Conservation (phyloP, 2,797 vertebrate genomes). For the Syncerus caffer region DNA sequence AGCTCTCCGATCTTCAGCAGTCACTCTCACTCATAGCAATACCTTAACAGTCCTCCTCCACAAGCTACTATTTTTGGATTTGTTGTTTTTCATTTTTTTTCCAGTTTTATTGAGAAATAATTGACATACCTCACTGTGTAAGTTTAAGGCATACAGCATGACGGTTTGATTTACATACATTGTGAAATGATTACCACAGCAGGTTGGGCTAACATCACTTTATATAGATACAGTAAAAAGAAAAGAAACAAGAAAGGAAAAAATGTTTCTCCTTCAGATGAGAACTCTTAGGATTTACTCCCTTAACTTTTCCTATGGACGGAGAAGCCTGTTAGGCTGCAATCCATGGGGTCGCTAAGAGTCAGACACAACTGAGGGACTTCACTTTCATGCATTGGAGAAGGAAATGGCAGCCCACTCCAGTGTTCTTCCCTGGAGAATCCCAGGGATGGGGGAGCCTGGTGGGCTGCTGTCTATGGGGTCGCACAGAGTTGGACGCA, state of each 20-base stretch:
- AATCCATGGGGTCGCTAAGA: too few relatives aligned
- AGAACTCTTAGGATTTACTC: not conserved
- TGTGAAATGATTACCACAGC: not conserved
- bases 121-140: not conserved
- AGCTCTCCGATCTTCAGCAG: not conserved
- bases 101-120: not conserved
- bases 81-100: not conserved
- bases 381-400: too few relatives aligned
- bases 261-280: not conserved
- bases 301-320: not conserved
- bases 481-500: too few relatives aligned
- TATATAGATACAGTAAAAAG: not conserved
- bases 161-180: not conserved
- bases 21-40: not conserved
- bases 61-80: not conserved
- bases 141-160: not conserved
- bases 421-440: too few relatives aligned
- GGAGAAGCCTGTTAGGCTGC: too few relatives aligned
- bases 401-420: too few relatives aligned
- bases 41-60: not conserved
- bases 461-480: too few relatives aligned
- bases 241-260: not conserved
- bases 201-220: not conserved
- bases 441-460: too few relatives aligned
- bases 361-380: too few relatives aligned